phyloP scores from a whole-genome alignment of 2,113 vertebrate genomes.

The Oxyura jamaicensis region DNA sequence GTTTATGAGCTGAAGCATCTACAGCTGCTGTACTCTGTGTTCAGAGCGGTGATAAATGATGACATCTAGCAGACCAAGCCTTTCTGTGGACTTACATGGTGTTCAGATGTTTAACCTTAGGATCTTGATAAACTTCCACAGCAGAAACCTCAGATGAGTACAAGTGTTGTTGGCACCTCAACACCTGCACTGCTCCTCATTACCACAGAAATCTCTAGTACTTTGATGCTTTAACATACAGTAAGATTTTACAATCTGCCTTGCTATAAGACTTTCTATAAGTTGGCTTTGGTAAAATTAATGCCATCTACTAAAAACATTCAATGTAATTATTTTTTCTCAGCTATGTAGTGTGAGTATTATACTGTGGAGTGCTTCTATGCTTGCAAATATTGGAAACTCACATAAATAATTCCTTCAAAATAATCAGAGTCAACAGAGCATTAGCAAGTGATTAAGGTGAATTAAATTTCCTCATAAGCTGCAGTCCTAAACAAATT shows the following conservation, averaged over 20 bases:
- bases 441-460: conserved; percentile 56
- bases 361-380: background rate
- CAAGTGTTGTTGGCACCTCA: background rate
- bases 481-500: conserved; percentile 47
- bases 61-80: rapidly evolving
- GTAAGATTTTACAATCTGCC: background rate
- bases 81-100: background rate
- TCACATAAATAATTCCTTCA: conserved; percentile 44
- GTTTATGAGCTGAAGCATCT: background rate
- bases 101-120: background rate
- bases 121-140: background rate
- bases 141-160: background rate
- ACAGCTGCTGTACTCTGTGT: background rate
- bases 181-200: background rate
- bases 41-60: rapidly evolving
- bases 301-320: background rate
- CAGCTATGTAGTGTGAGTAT: background rate
- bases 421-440: conserved; percentile 50
- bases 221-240: background rate
- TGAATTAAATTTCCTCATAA: conserved; percentile 47
- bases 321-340: background rate
- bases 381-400: background rate
- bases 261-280: background rate
- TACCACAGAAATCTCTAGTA: background rate
- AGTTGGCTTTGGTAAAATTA: background rate